Percentiles rank a stretch among this genome's conserved stretches.
phyloP scores from a whole-genome alignment of 2,888 invertebrate species.

The Pristionchus mayeri region DNA sequence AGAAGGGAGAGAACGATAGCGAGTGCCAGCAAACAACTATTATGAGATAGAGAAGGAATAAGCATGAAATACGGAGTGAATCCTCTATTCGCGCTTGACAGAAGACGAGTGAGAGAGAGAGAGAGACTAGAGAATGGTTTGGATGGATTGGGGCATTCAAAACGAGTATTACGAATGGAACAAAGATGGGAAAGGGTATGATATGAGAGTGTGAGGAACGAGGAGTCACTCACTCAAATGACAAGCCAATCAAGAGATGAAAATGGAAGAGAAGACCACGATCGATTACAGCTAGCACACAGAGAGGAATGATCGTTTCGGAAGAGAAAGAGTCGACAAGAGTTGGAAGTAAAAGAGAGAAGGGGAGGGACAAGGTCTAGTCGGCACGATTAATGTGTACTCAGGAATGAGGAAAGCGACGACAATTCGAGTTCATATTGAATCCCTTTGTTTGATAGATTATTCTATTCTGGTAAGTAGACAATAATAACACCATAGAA shows the following conservation, averaged over 20 bases:
- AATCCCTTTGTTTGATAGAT: conserved; percentile 10
- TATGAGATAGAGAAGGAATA: conserved; percentile 8
- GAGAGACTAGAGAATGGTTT: conserved; percentile 1
- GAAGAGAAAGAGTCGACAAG: conserved; percentile 30
- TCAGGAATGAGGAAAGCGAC: neutral
- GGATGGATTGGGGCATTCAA: conserved; percentile 22
- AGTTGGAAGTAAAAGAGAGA: neutral
- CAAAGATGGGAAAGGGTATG: conserved; percentile 29
- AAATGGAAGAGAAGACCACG: neutral
- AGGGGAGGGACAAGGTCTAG: neutral
- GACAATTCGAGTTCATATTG: neutral
- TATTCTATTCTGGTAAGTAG: neutral
- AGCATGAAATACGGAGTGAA: neutral
- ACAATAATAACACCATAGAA: neutral
- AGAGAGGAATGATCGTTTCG: conserved; percentile 6
- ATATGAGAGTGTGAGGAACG: neutral
- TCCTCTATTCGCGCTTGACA: neutral
- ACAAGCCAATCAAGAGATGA: conserved; percentile 26
- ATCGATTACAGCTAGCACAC: neutral
- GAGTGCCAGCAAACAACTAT: conserved; percentile 8
- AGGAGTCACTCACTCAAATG: conserved; percentile 25
- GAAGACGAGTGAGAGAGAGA: neutral
- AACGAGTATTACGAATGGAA: conserved; percentile 38
- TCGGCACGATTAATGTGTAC: conserved; percentile 40
- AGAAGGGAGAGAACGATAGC: conserved; percentile 15